Conservation (phyloP, 2,797 vertebrate genomes). For the Ispidina lecontei region DNA sequence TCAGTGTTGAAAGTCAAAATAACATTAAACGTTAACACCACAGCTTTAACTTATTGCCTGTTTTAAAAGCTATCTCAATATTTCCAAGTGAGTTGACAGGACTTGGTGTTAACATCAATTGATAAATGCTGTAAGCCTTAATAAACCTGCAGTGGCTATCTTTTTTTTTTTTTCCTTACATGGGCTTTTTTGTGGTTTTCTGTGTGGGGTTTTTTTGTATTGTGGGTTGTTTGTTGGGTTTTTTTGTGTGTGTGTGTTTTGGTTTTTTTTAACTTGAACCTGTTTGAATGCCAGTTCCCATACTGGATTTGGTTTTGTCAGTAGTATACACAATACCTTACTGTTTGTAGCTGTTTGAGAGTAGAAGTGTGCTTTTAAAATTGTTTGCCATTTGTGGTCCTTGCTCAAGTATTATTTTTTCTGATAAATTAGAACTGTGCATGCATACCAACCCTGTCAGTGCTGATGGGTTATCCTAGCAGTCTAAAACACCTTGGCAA, state of each 20-base stretch:
- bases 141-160: not conserved
- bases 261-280: not conserved
- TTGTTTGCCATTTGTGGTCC: not conserved
- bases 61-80: not conserved
- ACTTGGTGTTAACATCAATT: not conserved
- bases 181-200: too few relatives aligned
- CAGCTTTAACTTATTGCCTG: not conserved
- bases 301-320: not conserved
- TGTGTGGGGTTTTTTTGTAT: not conserved
- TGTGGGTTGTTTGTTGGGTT: not conserved
- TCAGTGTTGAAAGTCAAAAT: conserved; percentile 17
- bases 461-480: conserved; percentile 74
- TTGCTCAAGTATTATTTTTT: not conserved
- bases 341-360: not conserved
- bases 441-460: conserved; percentile 69
- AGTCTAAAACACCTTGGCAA: conserved; percentile 80
- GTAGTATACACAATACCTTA: not conserved
- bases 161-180: not conserved
- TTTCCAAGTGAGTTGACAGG: not conserved
- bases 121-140: not conserved
- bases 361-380: not conserved
- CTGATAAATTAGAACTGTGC: not conserved
- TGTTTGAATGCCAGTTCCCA: not conserved
- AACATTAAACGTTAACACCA: not conserved
- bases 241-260: not conserved